Base-by-base conservation (phyloP, 2,113 vertebrate species). In the Zosterops hypoxanthus region DNA sequence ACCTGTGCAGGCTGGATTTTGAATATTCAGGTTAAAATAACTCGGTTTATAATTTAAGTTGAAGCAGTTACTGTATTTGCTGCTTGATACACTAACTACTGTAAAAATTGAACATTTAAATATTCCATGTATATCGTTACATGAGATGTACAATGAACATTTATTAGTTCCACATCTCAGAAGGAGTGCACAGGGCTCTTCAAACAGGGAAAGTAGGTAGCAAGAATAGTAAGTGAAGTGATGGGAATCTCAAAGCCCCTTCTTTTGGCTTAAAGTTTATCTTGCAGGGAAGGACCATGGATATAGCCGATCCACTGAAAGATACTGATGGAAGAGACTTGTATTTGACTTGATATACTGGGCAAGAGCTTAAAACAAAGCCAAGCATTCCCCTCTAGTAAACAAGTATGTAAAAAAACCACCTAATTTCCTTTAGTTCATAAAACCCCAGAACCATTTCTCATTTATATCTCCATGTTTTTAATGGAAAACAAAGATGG, bases 291-390 rank as follows among this genome's bases (percentile, higher is more conserved):
- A 77, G 64, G n/a, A 93, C 41, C 28, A 34, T 46, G 47, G 56
- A 22, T 93, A 53, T 25, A 90, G 65, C 4, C 78, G 64, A 90
- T 88, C 79, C 44, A 71, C 64, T 60, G 79, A 92, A 94, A 86
- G 2, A 10, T 61, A 65, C 20, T 93, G 94, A 84, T 86, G 57
- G 68, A 93, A 78, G 60, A 86, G 86, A 76, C 49, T 77, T 82
- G 25, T 46, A 88, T 86, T 95, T 90, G 82, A 81, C 25, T 88
- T 92, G 85, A 82, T 76, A 92, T 69, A 61, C n/a, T 88, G 83
- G 61, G 80, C 80, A 95, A 78, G 53, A 93, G 46, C 61, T 94
- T 93, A 93, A 83, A 96, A 90, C 72, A 96, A 93, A 92, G 61
- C 49, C 86, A 92, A 93, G 57, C 80, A 94, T 88, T 86, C 59